Percentiles rank a stretch among this genome's conserved stretches.
phyloP scores from a whole-genome alignment of 1,140 invertebrate species.

The Carposina sasakii region DNA sequence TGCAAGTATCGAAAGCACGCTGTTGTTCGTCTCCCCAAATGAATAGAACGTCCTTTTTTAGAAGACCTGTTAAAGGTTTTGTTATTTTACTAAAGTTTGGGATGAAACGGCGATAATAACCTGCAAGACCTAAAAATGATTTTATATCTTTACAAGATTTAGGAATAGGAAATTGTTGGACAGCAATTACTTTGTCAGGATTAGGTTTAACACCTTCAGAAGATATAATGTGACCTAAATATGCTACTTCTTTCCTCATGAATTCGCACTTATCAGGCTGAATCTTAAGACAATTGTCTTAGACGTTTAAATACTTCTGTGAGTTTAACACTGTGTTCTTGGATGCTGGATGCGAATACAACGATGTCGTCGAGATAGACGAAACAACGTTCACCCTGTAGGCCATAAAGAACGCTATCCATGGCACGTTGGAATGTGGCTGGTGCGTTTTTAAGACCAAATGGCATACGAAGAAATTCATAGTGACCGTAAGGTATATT shows the following conservation, averaged over 20 bases:
- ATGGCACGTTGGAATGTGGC: too few relatives aligned
- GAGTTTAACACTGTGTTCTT: slow-evolving; percentile 22
- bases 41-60: too few relatives aligned
- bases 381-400: too few relatives aligned
- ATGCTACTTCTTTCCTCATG: slow-evolving; percentile 49
- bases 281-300: slow-evolving; percentile 20
- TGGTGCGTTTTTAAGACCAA: too few relatives aligned
- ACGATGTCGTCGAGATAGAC: too few relatives aligned
- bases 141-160: slow-evolving; percentile 14
- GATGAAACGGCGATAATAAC: slow-evolving; percentile 15
- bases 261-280: slow-evolving; percentile 15
- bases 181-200: not conserved
- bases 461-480: too few relatives aligned
- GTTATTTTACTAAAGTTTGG: not conserved
- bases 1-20: too few relatives aligned
- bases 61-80: not conserved
- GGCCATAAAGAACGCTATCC: too few relatives aligned
- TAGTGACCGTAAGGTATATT: too few relatives aligned
- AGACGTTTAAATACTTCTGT: slow-evolving; percentile 5
- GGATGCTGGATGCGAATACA: slow-evolving; percentile 21
- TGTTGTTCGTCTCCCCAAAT: too few relatives aligned
- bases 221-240: slow-evolving; percentile 19
- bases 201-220: slow-evolving; percentile 1
- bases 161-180: slow-evolving; percentile 20
- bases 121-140: slow-evolving; percentile 13